Conservation (phyloP, 1,140 invertebrate species). For the Grapholita molesta region DNA sequence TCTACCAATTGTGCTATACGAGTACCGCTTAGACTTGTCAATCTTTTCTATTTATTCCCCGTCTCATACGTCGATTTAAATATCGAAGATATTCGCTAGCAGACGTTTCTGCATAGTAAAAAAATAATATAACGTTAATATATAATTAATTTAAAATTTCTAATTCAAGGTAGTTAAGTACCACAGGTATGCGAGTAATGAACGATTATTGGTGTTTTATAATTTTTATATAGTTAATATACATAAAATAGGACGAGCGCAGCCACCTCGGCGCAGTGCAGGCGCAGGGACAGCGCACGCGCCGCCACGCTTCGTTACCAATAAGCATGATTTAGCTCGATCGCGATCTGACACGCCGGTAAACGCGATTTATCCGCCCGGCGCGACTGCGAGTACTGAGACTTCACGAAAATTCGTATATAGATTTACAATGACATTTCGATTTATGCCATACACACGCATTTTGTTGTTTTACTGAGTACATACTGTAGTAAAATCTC, state of each 20-base stretch:
- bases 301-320: constrained; percentile 55
- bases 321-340: constrained; percentile 55
- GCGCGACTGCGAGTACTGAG: not conserved
- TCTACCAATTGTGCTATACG: too few species aligned
- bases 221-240: too few species aligned
- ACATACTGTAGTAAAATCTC: constrained; percentile 22
- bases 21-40: too few species aligned
- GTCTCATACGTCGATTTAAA: too few species aligned
- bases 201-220: not conserved
- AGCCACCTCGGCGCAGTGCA: not conserved
- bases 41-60: too few species aligned
- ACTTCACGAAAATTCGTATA: not conserved
- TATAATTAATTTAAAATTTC: too few species aligned
- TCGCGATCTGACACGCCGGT: constrained; percentile 35
- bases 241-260: not conserved
- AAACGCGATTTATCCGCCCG: constrained; percentile 9
- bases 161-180: too few species aligned
- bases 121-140: too few species aligned
- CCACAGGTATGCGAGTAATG: not conserved
- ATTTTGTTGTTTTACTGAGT: constrained; percentile 24
- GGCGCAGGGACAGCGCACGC: constrained; percentile 34
- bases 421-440: constrained; percentile 1
- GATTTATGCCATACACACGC: constrained; percentile 26
- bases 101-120: too few species aligned
- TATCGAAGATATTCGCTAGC: too few species aligned